These are phyloP conservation scores for Pachycephus smyrnensis DNA, from an alignment of 2,888 invertebrate genomes.

Conservation along the genomic window DNA sequence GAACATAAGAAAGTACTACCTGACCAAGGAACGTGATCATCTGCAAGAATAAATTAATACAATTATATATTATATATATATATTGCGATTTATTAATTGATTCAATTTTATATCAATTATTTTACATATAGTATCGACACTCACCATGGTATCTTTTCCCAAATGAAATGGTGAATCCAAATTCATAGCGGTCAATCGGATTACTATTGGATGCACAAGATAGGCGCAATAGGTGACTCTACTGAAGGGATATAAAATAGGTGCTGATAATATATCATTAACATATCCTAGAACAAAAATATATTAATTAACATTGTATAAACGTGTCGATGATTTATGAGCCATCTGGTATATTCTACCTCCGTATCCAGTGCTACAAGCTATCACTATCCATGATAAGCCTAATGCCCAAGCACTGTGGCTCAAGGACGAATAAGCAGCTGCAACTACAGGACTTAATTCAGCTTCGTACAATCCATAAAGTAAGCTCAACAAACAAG, in stretches of 20 bases:
- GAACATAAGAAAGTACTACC: slow-evolving; percentile 81
- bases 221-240: slow-evolving; percentile 90
- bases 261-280: slow-evolving; percentile 79
- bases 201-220: slow-evolving; percentile 85
- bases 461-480: slow-evolving; percentile 83
- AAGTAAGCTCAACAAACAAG: slow-evolving; percentile 78
- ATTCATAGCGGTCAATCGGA: slow-evolving; percentile 83
- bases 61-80: neutral
- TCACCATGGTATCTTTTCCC: slow-evolving; percentile 81
- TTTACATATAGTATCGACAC: slow-evolving; percentile 43
- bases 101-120: neutral
- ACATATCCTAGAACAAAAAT: slow-evolving; percentile 69
- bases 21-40: slow-evolving; percentile 84
- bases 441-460: slow-evolving; percentile 77
- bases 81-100: slow-evolving; percentile 1
- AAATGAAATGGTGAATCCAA: slow-evolving; percentile 86
- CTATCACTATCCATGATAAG: slow-evolving; percentile 85
- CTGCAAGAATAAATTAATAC: slow-evolving; percentile 65
- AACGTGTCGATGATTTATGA: neutral
- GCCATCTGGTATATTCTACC: slow-evolving; percentile 66
- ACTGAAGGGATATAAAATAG: slow-evolving; percentile 85
- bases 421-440: slow-evolving; percentile 83
- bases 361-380: slow-evolving; percentile 87
- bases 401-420: slow-evolving; percentile 87
- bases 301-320: neutral